These are phyloP conservation scores for Myotis pilosus DNA, from an alignment of 2,797 vertebrate genomes.

Conservation along the genomic window DNA sequence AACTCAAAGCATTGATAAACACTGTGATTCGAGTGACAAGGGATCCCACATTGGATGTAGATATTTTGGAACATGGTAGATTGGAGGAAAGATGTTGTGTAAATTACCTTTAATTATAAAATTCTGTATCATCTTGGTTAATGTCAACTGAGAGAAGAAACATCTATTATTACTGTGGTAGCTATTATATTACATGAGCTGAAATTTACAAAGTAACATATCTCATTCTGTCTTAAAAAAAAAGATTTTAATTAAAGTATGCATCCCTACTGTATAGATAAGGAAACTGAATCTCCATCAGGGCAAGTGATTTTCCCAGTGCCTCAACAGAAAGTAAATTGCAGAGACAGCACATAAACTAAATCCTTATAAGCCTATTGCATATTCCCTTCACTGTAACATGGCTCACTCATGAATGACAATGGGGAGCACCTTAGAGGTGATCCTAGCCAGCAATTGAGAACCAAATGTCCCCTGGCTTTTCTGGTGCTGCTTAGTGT, in stretches of 20 bases:
- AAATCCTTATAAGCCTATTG: background rate
- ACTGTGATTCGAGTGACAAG: background rate
- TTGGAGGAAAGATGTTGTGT: background rate
- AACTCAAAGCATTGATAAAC: background rate
- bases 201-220: background rate
- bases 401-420: background rate
- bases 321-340: background rate
- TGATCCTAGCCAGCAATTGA: background rate
- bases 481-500: background rate
- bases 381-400: background rate
- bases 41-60: background rate
- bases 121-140: background rate
- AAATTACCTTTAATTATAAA: conserved; percentile 4
- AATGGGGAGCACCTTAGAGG: background rate
- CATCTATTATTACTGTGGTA: background rate
- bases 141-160: background rate
- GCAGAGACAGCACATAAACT: background rate
- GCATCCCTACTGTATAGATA: background rate
- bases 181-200: background rate
- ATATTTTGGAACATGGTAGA: background rate
- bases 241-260: background rate
- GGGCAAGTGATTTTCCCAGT: background rate
- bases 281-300: background rate
- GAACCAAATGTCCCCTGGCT: background rate
- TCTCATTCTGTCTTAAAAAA: background rate